Evolutionary conservation across 1,140 invertebrate genomes (phyloP).

Genomic region (Macrobrachium rosenbergii): DNA sequence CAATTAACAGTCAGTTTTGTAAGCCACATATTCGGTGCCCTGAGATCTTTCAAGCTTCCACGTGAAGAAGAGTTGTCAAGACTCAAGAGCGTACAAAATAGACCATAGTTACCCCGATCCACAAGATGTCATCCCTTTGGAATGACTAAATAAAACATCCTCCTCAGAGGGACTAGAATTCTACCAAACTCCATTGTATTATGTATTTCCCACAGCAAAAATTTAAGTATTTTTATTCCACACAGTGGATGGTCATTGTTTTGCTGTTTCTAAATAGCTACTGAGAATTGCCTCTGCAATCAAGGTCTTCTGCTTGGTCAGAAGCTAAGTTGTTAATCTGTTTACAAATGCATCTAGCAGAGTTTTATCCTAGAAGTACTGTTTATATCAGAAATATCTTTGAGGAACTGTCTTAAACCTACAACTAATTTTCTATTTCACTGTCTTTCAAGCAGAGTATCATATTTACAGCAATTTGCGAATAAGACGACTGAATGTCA

Average conservation of each 20-base stretch:
- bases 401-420: conserved; percentile 60
- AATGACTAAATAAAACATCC: conserved; percentile 44
- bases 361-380: conserved; percentile 35
- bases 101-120: conserved; percentile 60
- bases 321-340: conserved; percentile 44
- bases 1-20: conserved; percentile 57
- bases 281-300: conserved; percentile 53
- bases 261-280: conserved; percentile 51
- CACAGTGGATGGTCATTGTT: conserved; percentile 56
- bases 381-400: conserved; percentile 53
- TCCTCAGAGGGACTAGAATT: conserved; percentile 40
- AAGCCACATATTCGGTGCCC: conserved; percentile 63
- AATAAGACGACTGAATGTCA: conserved; percentile 34
- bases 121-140: conserved; percentile 53
- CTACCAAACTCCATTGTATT: conserved; percentile 35
- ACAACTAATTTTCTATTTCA: conserved; percentile 48
- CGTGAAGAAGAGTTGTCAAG: conserved; percentile 64
- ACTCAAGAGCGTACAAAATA: conserved; percentile 63
- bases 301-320: conserved; percentile 51
- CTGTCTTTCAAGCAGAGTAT: conserved; percentile 45
- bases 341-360: conserved; percentile 60
- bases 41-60: conserved; percentile 64
- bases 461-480: conserved; percentile 54
- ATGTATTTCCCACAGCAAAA: conserved; percentile 17
- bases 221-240: conserved; percentile 49